A percentile compares a stretch with the other conserved stretches of the same genome.
Conservation (phyloP, 1,140 invertebrate species). For the Protaetia brevitarsis region DNA sequence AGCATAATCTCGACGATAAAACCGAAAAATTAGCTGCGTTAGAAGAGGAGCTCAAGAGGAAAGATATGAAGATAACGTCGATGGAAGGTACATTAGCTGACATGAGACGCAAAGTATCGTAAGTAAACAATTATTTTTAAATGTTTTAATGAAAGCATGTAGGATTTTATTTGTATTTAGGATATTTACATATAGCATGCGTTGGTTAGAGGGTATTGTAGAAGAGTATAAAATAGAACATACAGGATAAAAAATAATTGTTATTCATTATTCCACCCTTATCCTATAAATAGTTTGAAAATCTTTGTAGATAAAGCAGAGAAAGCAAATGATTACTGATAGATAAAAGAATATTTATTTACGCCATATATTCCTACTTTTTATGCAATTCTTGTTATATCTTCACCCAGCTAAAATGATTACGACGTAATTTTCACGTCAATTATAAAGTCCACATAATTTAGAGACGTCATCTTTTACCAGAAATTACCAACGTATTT, state of each 20-base stretch:
- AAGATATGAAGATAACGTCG: conserved; percentile 30
- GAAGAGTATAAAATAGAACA: background rate
- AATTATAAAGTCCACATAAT: no score
- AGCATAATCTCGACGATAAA: conserved; percentile 47
- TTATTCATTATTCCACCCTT: background rate
- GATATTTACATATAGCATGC: conserved; percentile 6
- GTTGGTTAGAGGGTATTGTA: background rate
- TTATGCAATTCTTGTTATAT: no score
- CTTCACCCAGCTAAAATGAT: no score
- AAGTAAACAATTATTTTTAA: conserved; percentile 28
- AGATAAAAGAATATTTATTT: no score
- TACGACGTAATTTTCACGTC: no score
- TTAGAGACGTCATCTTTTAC: no score
- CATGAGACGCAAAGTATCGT: conserved; percentile 43
- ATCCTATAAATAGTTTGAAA: background rate
- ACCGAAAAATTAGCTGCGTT: conserved; percentile 43
- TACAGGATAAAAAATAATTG: background rate
- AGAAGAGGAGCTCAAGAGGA: conserved; percentile 39
- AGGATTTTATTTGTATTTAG: conserved; percentile 7
- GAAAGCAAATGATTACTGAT: no score
- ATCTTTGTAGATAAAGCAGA: no score
- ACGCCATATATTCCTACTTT: no score
- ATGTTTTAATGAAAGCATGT: no score
- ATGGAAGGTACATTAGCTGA: conserved; percentile 37
- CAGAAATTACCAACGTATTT: no score